Percentiles rank a stretch among this genome's conserved stretches.
Evolutionary conservation across 2,113 vertebrate genomes (phyloP).

Genomic region (Okapia johnstoni): DNA sequence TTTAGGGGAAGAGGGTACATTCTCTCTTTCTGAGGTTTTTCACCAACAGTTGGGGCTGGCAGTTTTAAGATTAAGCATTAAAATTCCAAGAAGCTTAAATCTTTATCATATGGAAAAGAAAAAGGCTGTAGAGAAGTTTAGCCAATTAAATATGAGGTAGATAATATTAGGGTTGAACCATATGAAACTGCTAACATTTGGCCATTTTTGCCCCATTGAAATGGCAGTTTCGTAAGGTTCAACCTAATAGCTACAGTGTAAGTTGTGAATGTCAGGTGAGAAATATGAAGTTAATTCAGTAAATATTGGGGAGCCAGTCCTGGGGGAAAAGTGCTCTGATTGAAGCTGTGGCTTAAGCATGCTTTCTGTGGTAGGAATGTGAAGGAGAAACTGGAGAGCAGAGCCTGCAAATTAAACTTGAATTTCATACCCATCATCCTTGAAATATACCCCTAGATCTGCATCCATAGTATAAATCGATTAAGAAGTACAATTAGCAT

Average conservation of each 20-base stretch:
- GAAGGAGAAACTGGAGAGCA: not conserved
- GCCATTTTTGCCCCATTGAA: not conserved
- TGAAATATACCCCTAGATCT: not conserved
- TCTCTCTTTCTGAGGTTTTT: not conserved
- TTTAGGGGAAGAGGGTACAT: not conserved
- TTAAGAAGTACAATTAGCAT: not conserved
- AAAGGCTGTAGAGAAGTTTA: conserved; percentile 1
- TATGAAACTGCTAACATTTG: conserved; percentile 9
- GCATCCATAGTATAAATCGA: not conserved
- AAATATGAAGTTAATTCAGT: not conserved
- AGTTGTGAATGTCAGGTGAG: not conserved
- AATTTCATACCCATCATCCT: not conserved
- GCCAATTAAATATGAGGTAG: conserved; percentile 12
- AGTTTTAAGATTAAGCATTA: not conserved
- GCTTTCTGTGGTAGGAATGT: not conserved
- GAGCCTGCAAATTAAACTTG: not conserved
- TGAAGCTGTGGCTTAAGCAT: not conserved
- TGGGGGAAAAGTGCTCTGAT: not conserved
- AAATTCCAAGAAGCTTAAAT: conserved; percentile 20
- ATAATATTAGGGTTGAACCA: not conserved
- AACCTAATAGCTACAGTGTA: not conserved
- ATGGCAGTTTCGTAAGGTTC: not conserved
- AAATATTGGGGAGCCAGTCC: not conserved
- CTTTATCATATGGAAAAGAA: not conserved
- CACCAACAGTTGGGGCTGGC: not conserved